Evolutionary conservation across 2,888 invertebrate genomes (phyloP), one percentile per base, ranked within the genome.

Genomic region (Dryobotodes eremita): DNA sequence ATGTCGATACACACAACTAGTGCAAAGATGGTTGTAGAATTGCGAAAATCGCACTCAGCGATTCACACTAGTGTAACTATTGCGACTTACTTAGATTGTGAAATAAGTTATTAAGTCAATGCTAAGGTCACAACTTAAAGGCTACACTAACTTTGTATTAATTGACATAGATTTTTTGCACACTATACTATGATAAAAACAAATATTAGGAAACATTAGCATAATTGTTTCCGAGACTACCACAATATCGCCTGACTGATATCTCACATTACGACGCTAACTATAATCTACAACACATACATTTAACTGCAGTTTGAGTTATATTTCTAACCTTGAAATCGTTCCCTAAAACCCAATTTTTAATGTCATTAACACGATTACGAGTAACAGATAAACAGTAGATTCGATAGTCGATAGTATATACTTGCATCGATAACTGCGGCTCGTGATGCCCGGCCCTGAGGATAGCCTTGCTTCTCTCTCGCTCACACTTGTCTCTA

Each of bases 401-500:
- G 75, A 82, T 82, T 61, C 64, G 66, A 79, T 72, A 76, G 48
- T 57, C 59, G 62, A 80, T 80, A 78, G 76, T 79, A 84, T 3
- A 36, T 36, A 2, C 81, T 82, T 86, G 89, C 83, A 83, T 85
- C 84, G 86, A 83, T 80, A 83, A 69, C 72, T 89, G 90, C 89
- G 89, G 91, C 91, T 92, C 89, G 91, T 91, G 90, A 90, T 89
- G 87, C 75, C 81, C 92, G 96, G 93, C 96, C 96, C 91, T 96
- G 96, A 94, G 90, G 89, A 89, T 94, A 96, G 95, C 96, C 96
- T 96, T 95, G 96, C 92, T 93, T 85, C 87, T 80, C 83, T 95
- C 95, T 91, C 94, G 90, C 90, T 95, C 93, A 75, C 88, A 83
- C 94, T 57, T 84, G 68, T 64, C n/a, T 26, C 42, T 26, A 42